Evolutionary conservation across 2,113 vertebrate genomes (phyloP), one percentile per base, ranked within the genome.

Genomic region (Bubo bubo): DNA sequence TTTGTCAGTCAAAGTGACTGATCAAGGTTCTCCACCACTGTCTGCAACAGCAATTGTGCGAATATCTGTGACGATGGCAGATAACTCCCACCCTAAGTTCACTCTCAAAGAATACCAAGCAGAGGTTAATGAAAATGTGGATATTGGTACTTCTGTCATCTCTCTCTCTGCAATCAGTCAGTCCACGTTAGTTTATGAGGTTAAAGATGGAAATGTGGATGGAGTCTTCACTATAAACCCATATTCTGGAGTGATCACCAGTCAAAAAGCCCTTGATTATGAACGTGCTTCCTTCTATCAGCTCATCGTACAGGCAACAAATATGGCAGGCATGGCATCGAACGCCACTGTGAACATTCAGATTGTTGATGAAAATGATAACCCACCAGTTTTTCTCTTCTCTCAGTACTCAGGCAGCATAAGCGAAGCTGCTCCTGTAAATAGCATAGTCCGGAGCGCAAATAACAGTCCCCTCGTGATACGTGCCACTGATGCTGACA

Each of bases 291-390:
- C 98, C 28, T 98, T 97, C 35, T 99, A 99, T 79, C 98, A 97
- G 21, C 98, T 99, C 32, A 98, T 96, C 3, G n/a, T 99, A 26
- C 99, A 99, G 90, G 99, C 99, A 73, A 98, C 98, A 43, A 99
- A 99, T 97, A 99, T 99, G 99, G 99, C 99, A 58, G 99, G 99
- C 24, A 99, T 99, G 99, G 98, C 99, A 45, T 99, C 99, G 17
- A 99, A 99, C 85, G 98, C 98, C 58, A 99, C 99, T 3, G 97
- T 99, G 77, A 98, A 98, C 39, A 97, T 99, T 86, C 99, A 99
- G 80, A 92, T 99, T 68, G 96, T 99, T 37, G 99, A 99, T 97
- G 98, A 99, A 97, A 99, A 99, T 59, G 99, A 99, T 97, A 99
- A 99, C 35, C 95, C 98, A 1, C 99, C 99, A 1, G 96, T 99